These are phyloP conservation scores for Tridacna gigas DNA, from an alignment of 2,888 invertebrate genomes.

Conservation along the genomic window DNA sequence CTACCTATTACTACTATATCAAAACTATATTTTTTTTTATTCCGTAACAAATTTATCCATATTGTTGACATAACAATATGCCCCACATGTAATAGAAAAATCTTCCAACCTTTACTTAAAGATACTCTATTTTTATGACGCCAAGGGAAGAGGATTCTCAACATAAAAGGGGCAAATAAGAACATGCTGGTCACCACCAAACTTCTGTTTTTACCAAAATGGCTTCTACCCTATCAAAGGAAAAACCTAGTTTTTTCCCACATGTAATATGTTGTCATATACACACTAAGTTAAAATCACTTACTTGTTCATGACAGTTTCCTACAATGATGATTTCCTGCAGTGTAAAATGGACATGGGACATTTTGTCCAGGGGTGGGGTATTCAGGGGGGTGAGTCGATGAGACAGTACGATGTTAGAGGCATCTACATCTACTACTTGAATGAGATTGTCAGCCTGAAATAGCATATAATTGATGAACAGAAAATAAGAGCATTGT, in stretches of 20 bases:
- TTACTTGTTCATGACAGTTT: conserved; percentile 94
- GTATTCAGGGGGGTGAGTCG: conserved; percentile 93
- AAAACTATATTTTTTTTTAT: too few relatives aligned
- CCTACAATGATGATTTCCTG: conserved; percentile 98
- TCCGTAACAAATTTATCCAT: too few relatives aligned
- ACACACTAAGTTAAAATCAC: background rate
- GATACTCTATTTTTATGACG: too few relatives aligned
- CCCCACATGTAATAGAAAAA: too few relatives aligned
- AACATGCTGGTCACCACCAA: background rate
- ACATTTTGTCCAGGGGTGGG: conserved; percentile 94
- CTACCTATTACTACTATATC: too few relatives aligned
- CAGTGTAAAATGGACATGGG: conserved; percentile 93
- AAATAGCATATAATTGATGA: conserved; percentile 38
- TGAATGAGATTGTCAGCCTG: conserved; percentile 94
- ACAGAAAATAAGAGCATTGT: too few relatives aligned
- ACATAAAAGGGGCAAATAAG: background rate
- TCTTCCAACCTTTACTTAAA: too few relatives aligned
- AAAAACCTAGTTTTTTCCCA: background rate
- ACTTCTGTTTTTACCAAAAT: background rate
- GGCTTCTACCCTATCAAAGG: background rate
- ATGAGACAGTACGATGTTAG: conserved; percentile 93
- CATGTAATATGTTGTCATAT: background rate
- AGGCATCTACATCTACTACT: conserved; percentile 94
- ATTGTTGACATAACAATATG: too few relatives aligned
- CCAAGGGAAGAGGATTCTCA: too few relatives aligned